These are phyloP conservation scores for Sinonovacula constricta DNA, from an alignment of 1,140 invertebrate species.

Conservation along the genomic window DNA sequence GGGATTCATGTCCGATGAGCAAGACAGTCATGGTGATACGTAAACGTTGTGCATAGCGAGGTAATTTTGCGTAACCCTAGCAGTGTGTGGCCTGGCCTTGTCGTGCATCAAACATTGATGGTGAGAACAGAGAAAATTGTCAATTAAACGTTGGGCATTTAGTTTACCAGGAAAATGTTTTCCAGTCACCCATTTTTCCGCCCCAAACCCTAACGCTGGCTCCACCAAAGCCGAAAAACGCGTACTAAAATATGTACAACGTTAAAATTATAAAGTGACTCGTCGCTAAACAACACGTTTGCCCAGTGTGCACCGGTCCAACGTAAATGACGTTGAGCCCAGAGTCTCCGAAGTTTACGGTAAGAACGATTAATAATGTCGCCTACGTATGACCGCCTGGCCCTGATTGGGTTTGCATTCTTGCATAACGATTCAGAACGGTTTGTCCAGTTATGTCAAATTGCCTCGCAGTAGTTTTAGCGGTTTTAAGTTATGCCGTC, in stretches of 20 bases:
- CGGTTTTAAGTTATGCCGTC: neutral
- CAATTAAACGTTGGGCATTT: too few species aligned
- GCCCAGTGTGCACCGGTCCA: neutral
- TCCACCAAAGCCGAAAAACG: neutral
- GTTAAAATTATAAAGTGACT: neutral
- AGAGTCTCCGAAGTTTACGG: neutral
- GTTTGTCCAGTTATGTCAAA: neutral
- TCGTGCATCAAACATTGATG: neutral
- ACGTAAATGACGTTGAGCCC: slow-evolving; percentile 1
- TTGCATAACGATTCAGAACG: neutral
- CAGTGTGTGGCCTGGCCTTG: too few species aligned
- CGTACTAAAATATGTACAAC: neutral
- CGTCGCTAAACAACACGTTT: too few species aligned
- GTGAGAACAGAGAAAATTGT: neutral
- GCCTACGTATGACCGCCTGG: neutral
- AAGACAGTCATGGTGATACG: neutral
- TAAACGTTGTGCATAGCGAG: neutral
- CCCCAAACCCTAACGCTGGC: neutral
- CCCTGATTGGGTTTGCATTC: too few species aligned
- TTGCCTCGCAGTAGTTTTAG: too few species aligned
- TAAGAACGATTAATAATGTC: slow-evolving; percentile 7
- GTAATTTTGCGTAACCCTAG: too few species aligned
- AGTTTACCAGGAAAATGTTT: neutral
- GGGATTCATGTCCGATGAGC: neutral
- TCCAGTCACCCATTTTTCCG: neutral